Conservation (phyloP, 2,797 vertebrate genomes). For the Rhyacichthys aspro region DNA sequence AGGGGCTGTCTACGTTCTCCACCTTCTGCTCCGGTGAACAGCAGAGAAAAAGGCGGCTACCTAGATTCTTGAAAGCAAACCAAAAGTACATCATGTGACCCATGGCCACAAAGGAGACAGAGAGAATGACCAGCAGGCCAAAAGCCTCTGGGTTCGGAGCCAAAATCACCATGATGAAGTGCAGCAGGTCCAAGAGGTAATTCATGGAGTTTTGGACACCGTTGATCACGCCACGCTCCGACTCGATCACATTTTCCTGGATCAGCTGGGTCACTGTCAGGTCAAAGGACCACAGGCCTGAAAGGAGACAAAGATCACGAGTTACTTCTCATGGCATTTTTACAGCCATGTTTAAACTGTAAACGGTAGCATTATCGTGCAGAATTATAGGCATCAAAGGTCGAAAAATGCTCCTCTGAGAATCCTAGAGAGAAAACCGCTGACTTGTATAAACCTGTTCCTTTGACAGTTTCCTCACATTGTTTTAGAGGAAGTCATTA, state of each 20-base stretch:
- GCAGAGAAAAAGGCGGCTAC: slow-evolving; percentile 88
- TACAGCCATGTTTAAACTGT: slow-evolving; percentile 33
- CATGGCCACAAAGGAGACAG: slow-evolving; percentile 95
- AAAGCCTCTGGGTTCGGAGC: slow-evolving; percentile 97
- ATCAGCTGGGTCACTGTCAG: slow-evolving; percentile 97
- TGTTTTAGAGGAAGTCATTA: slow-evolving; percentile 33
- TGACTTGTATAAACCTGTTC: slow-evolving; percentile 22
- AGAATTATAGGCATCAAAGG: slow-evolving; percentile 71
- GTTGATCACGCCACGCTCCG: slow-evolving; percentile 95
- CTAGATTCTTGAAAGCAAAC: slow-evolving; percentile 91
- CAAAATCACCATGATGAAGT: slow-evolving; percentile 99
- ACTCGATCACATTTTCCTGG: slow-evolving; percentile 96
- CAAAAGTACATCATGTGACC: slow-evolving; percentile 97
- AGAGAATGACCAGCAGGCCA: slow-evolving; percentile 94
- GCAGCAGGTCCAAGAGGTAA: slow-evolving; percentile 96
- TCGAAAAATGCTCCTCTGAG: slow-evolving; percentile 56
- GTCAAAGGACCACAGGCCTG: slow-evolving; percentile 99
- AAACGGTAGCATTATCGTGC: slow-evolving; percentile 26
- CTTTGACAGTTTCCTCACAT: neutral
- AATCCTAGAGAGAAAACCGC: neutral
- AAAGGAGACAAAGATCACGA: slow-evolving; percentile 21
- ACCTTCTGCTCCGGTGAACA: slow-evolving; percentile 84
- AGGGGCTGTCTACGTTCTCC: slow-evolving; percentile 65
- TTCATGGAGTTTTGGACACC: slow-evolving; percentile 99
- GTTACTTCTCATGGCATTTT: slow-evolving; percentile 28